Evolutionary conservation across 2,797 vertebrate species (phyloP), one percentile per base, ranked within the genome.

Genomic region (Ptychadena robeensis): DNA sequence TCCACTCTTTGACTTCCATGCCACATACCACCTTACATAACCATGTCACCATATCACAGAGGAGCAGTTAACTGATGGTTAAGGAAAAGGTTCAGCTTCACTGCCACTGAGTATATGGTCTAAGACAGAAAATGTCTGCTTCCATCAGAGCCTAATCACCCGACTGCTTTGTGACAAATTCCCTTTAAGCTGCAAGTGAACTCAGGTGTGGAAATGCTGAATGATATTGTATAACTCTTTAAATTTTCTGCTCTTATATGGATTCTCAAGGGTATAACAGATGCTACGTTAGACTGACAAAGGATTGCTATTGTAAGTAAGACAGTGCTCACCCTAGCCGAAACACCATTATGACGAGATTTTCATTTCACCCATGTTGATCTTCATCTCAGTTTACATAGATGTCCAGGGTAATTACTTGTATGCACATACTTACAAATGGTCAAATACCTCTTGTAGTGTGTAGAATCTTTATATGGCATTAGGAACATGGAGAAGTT

Each of bases 221-320:
- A 31, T 10, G 30, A 66, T 18, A 31, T 32, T 66, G 64, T 31
- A 66, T 66, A 66, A 66, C 18, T 32, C 30, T 66, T 32, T 18
- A 30, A 18, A 66, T 66, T 34, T 18, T 32, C 31, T 66, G 30
- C 32, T 66, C 15, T 32, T 31, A 66, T 66, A 31, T 32, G 64
- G 4, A 32, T 66, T 66, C 64, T 66, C 30, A 34, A 66, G 64
- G 64, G 30, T 66, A 32, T 66, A 66, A 53, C 18, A 66, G 64
- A 66, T 32, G 28, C 32, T 32, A 66, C 22, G 18, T 31, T 18
- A 34, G 9, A 66, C 30, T 66, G 64, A 66, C 64, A 66, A 32
- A 66, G 32, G 64, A 32, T 66, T 66, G 31, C 64, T 22, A 22
- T 66, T 31, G 64, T 66, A 66, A 66, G 30, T 66, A 66, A 32